Evolutionary conservation across 2,888 invertebrate genomes (phyloP), one percentile per base, ranked within the genome.

Genomic region (Drosophila lacicola): DNA sequence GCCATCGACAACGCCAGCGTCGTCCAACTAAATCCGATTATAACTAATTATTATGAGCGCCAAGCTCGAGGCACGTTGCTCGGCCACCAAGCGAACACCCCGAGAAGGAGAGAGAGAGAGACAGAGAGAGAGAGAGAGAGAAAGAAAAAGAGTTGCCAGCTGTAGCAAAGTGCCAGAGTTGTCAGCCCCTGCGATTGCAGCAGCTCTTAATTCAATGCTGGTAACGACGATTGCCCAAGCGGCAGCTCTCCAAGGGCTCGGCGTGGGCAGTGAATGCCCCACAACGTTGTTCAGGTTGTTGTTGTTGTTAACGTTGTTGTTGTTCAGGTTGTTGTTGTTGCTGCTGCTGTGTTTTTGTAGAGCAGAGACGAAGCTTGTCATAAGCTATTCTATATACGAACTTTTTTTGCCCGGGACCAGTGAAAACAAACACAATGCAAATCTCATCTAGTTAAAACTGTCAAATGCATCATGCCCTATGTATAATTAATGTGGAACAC

Each of bases 41-140:
- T 89, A 85, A 89, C 90, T 89, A 89, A 89, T 89, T 89, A 89
- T 89, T 85, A 78, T 88, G 89, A 86, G 77, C 86, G 73, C 65
- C 60, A 78, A 73, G 62, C 57, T 67, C 50, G 37, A 65, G 67
- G 50, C 51, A 55, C 63, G 42, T 58, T 56, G 60, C 49, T 25
- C 21, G 33, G 45, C 46, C 29, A 54, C 36, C 46, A 8, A 8
- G 29, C 29, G 29, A 2, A 29, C 29, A 29, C 29, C 29, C 29
- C 29, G 29, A 29, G 29, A 29, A 29, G 8, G 29, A 25, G 25
- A 25, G 1, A 25, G 8, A 25, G 5, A 5, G 25, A 25, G 25
- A 6, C 1, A 25, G 25, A 25, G 6, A 6, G 25, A 25, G 25
- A 1, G 25, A 6, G 25, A 2, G 25, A 3, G 8, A 8, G 29